These are phyloP conservation scores for Tetramorium alpestre DNA, from an alignment of 1,140 invertebrate species.

Conservation along the genomic window DNA sequence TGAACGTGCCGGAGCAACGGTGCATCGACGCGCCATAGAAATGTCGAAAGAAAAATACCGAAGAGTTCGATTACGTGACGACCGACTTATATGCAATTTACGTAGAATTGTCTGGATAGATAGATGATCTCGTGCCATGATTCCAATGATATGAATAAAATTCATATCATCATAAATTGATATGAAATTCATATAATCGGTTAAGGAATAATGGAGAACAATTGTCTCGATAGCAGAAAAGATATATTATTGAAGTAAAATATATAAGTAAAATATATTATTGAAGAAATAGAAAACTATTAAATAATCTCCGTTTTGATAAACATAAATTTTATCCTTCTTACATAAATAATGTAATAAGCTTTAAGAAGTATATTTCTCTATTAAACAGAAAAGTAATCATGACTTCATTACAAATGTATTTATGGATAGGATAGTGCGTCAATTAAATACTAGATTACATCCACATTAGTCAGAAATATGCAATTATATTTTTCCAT, in stretches of 20 bases:
- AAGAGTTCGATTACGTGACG: background rate
- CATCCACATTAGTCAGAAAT: background rate
- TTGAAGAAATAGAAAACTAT: background rate
- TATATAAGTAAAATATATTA: background rate
- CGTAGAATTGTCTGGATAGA: background rate
- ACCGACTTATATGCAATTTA: background rate
- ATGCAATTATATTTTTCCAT: background rate
- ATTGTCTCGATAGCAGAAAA: background rate
- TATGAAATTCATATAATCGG: too few relatives aligned
- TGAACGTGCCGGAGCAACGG: slow-evolving; percentile 34
- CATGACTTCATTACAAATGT: background rate
- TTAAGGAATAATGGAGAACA: background rate
- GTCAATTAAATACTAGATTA: background rate
- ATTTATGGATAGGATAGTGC: background rate
- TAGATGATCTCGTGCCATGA: too few relatives aligned
- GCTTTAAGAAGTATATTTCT: background rate
- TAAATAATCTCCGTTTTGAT: background rate
- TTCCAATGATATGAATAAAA: background rate
- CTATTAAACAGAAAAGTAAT: background rate
- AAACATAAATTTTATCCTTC: background rate
- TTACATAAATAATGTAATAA: slow-evolving; percentile 1
- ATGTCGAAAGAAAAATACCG: slow-evolving; percentile 32
- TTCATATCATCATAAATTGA: too few relatives aligned
- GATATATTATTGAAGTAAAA: background rate
- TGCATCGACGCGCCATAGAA: background rate